Conservation (phyloP, 1,140 invertebrate genomes). For the Musca domestica region DNA sequence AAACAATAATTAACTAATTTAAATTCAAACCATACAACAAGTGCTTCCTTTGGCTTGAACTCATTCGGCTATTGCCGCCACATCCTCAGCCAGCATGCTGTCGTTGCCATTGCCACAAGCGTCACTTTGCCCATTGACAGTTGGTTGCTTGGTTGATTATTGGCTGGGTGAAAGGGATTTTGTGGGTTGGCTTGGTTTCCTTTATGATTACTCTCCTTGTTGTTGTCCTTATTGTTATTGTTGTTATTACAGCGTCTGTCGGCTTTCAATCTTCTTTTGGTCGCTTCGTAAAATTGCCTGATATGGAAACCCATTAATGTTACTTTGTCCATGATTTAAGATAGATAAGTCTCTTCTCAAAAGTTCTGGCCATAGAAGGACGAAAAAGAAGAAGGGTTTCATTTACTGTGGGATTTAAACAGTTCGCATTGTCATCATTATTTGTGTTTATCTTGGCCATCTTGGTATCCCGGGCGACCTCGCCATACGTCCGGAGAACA, state of each 20-base stretch:
- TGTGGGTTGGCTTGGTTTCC: not conserved
- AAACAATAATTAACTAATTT: conserved; percentile 21
- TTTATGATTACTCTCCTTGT: not conserved
- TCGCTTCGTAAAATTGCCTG: not conserved
- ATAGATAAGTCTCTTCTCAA: conserved; percentile 12
- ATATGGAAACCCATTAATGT: conserved; percentile 12
- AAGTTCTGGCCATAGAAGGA: not conserved
- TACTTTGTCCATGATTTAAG: conserved; percentile 16
- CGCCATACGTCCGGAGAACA: too few species aligned
- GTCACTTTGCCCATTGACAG: too few species aligned
- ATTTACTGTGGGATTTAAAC: too few species aligned
- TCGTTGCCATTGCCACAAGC: not conserved
- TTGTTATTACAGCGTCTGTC: too few species aligned
- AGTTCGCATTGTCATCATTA: not conserved
- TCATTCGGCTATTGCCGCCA: not conserved
- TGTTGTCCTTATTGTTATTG: too few species aligned
- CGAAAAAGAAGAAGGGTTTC: too few species aligned
- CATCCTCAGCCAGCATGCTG: not conserved
- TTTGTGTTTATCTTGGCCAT: not conserved
- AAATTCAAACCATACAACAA: conserved; percentile 21
- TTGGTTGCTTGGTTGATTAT: too few species aligned
- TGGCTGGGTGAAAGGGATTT: not conserved
- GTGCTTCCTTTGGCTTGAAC: conserved; percentile 1
- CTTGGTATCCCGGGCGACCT: too few species aligned
- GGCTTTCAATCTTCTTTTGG: not conserved